phyloP scores from a whole-genome alignment of 2,888 invertebrate genomes.

The Pristionchus entomophagus region DNA sequence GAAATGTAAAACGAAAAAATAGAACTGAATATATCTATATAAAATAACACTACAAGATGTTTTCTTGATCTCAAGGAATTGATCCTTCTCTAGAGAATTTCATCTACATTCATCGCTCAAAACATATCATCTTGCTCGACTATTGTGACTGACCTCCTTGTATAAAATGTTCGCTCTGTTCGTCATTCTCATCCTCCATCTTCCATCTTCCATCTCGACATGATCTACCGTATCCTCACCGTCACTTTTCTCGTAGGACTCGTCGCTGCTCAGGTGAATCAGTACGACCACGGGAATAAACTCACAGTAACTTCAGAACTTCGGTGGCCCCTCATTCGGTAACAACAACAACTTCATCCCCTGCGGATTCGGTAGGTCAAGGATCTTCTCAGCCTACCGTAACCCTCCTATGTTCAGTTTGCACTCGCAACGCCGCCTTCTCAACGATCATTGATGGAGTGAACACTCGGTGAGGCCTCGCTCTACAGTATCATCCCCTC shows the following conservation, averaged over 20 bases:
- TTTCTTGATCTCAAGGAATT: too few species aligned
- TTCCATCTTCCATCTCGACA: not conserved
- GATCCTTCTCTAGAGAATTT: too few species aligned
- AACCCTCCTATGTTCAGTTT: not conserved
- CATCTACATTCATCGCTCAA: too few species aligned
- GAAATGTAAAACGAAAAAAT: not conserved
- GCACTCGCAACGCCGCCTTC: slow-evolving; percentile 13
- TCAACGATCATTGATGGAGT: slow-evolving; percentile 1
- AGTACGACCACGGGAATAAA: too few species aligned
- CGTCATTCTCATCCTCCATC: too few species aligned
- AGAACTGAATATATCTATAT: not conserved
- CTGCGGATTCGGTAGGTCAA: slow-evolving; percentile 12
- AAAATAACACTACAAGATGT: not conserved
- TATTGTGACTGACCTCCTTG: not conserved
- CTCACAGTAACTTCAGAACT: slow-evolving; percentile 1
- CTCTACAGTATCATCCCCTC: too few species aligned
- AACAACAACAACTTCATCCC: slow-evolving; percentile 22
- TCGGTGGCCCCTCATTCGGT: not conserved
- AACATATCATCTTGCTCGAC: too few species aligned
- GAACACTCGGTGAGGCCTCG: not conserved
- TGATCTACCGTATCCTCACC: slow-evolving; percentile 35
- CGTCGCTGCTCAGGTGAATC: slow-evolving; percentile 1
- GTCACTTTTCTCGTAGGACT: not conserved
- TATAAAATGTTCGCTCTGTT: not conserved
- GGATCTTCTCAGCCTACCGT: not conserved